These are phyloP conservation scores for Drosophila tani DNA, from an alignment of 1,140 invertebrate genomes.

Conservation along the genomic window DNA sequence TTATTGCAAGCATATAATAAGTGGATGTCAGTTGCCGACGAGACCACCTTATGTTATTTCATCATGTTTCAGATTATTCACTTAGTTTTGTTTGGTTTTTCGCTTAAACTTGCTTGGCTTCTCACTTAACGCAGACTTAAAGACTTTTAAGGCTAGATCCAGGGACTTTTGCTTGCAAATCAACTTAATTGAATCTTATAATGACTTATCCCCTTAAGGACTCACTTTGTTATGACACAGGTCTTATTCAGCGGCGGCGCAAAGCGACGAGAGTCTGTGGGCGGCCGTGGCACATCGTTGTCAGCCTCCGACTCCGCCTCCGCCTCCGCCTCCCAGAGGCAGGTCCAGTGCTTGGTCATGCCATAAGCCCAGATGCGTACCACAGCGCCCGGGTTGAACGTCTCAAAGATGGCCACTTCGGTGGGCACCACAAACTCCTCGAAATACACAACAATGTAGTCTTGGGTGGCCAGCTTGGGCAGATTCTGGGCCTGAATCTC, in stretches of 20 bases:
- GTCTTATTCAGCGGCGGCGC: conserved; percentile 89
- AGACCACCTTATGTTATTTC: too few relatives aligned
- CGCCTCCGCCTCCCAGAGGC: conserved; percentile 90
- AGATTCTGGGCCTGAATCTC: conserved; percentile 92
- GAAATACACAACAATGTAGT: conserved; percentile 93
- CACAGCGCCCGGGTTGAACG: conserved; percentile 95
- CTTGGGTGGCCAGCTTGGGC: conserved; percentile 89
- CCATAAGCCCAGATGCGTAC: conserved; percentile 92
- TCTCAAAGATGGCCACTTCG: conserved; percentile 93
- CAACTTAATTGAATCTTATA: too few relatives aligned
- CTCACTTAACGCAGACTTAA: not conserved
- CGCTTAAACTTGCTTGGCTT: conserved; percentile 2
- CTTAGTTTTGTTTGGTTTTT: not conserved
- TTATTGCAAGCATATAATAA: too few relatives aligned
- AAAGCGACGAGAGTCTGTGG: conserved; percentile 90
- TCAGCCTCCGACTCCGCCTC: conserved; percentile 74
- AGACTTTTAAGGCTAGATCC: not conserved
- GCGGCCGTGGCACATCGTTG: conserved; percentile 65
- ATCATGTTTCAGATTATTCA: too few relatives aligned
- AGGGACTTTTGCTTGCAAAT: not conserved
- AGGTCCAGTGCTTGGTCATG: conserved; percentile 88
- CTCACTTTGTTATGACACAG: conserved; percentile 67
- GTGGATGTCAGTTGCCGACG: too few relatives aligned
- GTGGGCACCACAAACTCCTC: conserved; percentile 91
- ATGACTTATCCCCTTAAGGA: too few relatives aligned